Percentiles rank a stretch among this genome's conserved stretches.
Evolutionary conservation across 2,797 vertebrate genomes (phyloP).

Genomic region (Dallia pectoralis): DNA sequence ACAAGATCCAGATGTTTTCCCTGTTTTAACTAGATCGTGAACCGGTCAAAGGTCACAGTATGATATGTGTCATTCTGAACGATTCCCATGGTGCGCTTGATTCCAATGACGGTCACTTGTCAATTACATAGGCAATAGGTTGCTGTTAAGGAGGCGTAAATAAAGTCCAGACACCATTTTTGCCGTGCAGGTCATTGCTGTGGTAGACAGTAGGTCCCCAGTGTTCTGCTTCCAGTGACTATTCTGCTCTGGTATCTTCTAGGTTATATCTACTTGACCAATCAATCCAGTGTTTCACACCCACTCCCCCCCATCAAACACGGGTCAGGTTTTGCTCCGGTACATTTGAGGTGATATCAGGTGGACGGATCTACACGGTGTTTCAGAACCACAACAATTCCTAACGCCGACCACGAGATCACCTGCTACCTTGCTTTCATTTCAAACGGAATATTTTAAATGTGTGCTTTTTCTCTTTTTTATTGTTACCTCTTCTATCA

Average conservation of each 20-base stretch:
- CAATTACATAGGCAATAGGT: not conserved
- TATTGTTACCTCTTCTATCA: conserved; percentile 38
- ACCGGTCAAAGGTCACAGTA: not conserved
- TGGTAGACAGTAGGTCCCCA: conserved; percentile 71
- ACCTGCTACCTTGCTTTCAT: not conserved
- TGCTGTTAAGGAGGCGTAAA: not conserved
- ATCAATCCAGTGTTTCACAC: not conserved
- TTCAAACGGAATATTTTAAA: conserved; percentile 35
- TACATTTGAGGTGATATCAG: not conserved
- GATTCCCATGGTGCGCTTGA: not conserved
- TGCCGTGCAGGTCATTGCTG: conserved; percentile 25
- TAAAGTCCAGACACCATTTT: conserved; percentile 8
- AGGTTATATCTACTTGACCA: not conserved
- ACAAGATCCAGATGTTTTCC: too few relatives aligned
- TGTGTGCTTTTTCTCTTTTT: conserved; percentile 39
- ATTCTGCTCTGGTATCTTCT: not conserved
- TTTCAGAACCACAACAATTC: not conserved
- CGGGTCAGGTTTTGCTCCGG: not conserved
- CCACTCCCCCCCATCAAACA: not conserved
- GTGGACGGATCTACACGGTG: not conserved
- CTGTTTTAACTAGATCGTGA: not conserved
- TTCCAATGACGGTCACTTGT: not conserved
- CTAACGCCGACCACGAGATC: not conserved
- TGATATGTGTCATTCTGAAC: not conserved
- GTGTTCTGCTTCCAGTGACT: conserved; percentile 42